A percentile compares a stretch with the other conserved stretches of the same genome.
phyloP scores from a whole-genome alignment of 2,113 vertebrate genomes.

The Zapornia atra region DNA sequence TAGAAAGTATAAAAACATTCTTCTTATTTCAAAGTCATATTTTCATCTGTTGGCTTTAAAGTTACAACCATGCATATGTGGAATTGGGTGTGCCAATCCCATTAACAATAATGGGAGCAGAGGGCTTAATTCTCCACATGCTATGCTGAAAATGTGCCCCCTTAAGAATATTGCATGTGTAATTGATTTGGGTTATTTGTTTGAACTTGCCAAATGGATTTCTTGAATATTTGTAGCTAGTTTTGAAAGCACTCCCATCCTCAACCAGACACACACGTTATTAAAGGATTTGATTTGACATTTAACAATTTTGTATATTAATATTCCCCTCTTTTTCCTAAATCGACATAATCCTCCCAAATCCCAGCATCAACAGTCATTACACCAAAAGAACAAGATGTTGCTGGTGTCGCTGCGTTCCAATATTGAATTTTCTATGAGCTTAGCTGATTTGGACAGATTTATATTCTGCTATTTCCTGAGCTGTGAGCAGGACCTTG shows the following conservation, averaged over 20 bases:
- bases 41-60: constrained; percentile 47
- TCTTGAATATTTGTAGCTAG: constrained; percentile 75
- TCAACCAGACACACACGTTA: constrained; percentile 74
- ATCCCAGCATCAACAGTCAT: constrained; percentile 78
- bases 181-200: constrained; percentile 76
- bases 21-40: constrained; percentile 15
- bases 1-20: constrained; percentile 20
- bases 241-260: constrained; percentile 75
- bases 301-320: constrained; percentile 82
- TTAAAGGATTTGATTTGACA: constrained; percentile 81
- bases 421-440: constrained; percentile 49
- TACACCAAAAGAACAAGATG: constrained; percentile 75
- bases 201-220: constrained; percentile 78
- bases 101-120: constrained; percentile 52
- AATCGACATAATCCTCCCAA: constrained; percentile 75
- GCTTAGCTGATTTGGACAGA: constrained; percentile 71
- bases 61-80: background rate
- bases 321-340: constrained; percentile 77
- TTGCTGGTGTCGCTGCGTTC: constrained; percentile 61
- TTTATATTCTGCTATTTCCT: constrained; percentile 78
- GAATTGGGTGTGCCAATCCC: constrained; percentile 46
- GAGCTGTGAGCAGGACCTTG: constrained; percentile 64
- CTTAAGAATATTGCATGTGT: constrained; percentile 39
- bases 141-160: constrained; percentile 63
- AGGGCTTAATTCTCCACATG: constrained; percentile 42